phyloP scores from a whole-genome alignment of 2,888 invertebrate species.

The Apamea sordens region DNA sequence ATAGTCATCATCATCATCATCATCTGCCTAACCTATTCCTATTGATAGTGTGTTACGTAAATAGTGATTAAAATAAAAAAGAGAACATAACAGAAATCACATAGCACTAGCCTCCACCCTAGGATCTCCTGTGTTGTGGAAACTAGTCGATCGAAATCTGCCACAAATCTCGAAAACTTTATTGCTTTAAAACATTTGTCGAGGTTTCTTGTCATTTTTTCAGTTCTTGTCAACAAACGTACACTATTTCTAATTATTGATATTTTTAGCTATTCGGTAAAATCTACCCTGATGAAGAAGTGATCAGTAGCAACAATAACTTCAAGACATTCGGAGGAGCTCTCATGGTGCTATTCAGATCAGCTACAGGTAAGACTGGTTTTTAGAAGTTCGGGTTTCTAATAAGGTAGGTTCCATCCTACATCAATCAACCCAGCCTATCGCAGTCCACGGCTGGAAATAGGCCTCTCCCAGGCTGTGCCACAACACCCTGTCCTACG shows the following conservation, averaged over 20 bases:
- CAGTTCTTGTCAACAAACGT: background rate
- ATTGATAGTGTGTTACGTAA: no score
- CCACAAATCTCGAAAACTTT: background rate
- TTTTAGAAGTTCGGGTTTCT: background rate
- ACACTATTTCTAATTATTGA: background rate
- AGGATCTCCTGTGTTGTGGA: background rate
- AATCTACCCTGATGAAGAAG: slow-evolving; percentile 93
- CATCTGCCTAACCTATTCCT: no score
- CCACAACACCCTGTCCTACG: no score
- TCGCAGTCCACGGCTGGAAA: background rate
- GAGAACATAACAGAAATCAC: background rate
- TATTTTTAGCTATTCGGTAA: slow-evolving; percentile 96
- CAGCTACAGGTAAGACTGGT: slow-evolving; percentile 93
- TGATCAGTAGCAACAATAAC: slow-evolving; percentile 98
- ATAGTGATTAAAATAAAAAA: no score
- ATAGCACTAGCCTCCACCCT: background rate
- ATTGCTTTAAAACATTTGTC: background rate
- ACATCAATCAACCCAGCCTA: background rate
- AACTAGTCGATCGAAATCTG: background rate
- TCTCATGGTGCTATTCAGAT: slow-evolving; percentile 98
- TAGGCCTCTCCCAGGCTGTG: background rate
- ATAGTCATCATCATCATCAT: no score
- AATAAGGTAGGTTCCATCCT: background rate
- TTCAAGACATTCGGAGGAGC: slow-evolving; percentile 99
- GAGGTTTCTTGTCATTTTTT: background rate